phyloP scores from a whole-genome alignment of 2,888 invertebrate species.

The Palloptera scutellata region DNA sequence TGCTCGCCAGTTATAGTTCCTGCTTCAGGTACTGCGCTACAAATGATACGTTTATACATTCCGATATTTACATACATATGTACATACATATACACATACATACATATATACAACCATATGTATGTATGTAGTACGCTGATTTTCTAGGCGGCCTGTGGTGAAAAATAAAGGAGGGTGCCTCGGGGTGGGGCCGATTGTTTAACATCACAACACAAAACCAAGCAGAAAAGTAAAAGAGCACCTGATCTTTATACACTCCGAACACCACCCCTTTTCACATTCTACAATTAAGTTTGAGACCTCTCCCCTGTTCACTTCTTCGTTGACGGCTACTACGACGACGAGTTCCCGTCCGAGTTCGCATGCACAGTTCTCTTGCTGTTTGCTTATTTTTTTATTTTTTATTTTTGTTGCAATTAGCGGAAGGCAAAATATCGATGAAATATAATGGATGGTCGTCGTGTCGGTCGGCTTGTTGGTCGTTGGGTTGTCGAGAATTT shows the following conservation, averaged over 20 bases:
- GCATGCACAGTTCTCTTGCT: no score
- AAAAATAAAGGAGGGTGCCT: neutral
- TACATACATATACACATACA: conserved; percentile 6
- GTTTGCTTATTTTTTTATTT: no score
- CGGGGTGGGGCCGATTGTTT: neutral
- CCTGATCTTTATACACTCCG: no score
- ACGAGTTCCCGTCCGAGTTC: no score
- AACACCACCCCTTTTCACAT: no score
- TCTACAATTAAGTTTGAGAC: neutral
- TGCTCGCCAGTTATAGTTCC: conserved; percentile 46
- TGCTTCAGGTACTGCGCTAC: conserved; percentile 48
- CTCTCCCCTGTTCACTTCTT: conserved; percentile 8
- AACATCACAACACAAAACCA: no score
- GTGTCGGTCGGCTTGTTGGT: neutral
- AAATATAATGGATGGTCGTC: no score
- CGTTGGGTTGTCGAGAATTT: neutral
- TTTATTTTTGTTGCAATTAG: conserved; percentile 6
- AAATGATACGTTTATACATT: neutral
- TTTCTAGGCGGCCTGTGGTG: neutral
- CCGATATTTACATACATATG: neutral
- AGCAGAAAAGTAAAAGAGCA: no score
- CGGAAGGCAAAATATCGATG: neutral
- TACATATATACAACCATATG: conserved; percentile 12
- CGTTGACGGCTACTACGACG: neutral
- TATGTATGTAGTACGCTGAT: neutral